A percentile compares a stretch with the other conserved stretches of the same genome.
Conservation (phyloP, 2,113 vertebrate genomes). For the Ardeotis arabs region DNA sequence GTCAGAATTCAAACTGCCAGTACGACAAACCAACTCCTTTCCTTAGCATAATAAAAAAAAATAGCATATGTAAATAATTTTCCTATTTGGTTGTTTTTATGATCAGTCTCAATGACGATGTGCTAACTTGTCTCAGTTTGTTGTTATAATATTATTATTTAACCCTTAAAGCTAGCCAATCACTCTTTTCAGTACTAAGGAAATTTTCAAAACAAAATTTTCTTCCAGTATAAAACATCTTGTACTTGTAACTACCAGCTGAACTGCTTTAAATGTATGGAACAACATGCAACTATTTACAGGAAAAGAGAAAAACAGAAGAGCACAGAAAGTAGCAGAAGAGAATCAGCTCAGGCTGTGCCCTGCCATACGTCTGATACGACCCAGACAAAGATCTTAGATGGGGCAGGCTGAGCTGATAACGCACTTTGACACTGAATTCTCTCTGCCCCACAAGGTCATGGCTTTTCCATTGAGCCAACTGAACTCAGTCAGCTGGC, state of each 20-base stretch:
- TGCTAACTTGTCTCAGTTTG: not conserved
- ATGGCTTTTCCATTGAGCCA: not conserved
- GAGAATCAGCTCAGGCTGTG: not conserved
- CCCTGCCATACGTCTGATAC: not conserved
- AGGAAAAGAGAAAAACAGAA: not conserved
- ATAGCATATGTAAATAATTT: not conserved
- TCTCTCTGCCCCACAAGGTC: not conserved
- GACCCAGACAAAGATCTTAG: not conserved
- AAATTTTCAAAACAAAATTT: not conserved
- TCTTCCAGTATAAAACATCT: not conserved
- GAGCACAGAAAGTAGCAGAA: not conserved
- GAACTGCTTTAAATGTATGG: not conserved
- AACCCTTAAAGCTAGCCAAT: not conserved
- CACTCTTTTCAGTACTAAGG: not conserved
- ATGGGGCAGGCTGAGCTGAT: not conserved
- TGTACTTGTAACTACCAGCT: not conserved
- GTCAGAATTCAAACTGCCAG: not conserved
- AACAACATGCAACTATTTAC: not conserved
- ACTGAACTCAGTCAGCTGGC: not conserved
- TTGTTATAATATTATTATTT: not conserved
- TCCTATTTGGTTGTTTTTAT: not conserved
- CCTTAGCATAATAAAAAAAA: not conserved
- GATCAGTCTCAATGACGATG: not conserved
- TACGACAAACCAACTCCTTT: not conserved
- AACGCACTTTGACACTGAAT: accelerated